A percentile compares a stretch with the other conserved stretches of the same genome.
Conservation (phyloP, 1,140 invertebrate species). For the Drosophila truncata region DNA sequence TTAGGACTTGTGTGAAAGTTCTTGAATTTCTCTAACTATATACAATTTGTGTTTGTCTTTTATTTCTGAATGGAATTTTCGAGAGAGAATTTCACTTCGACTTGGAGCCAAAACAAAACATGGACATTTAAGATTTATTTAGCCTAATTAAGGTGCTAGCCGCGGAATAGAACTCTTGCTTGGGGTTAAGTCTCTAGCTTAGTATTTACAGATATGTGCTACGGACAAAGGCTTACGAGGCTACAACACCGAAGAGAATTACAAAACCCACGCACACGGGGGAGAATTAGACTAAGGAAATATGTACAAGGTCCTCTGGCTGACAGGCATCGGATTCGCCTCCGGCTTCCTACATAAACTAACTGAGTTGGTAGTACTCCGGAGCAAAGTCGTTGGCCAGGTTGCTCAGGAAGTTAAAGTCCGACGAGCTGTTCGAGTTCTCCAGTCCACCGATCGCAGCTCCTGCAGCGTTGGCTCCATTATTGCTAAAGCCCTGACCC, state of each 20-base stretch:
- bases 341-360: slow-evolving; percentile 67
- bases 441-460: slow-evolving; percentile 86
- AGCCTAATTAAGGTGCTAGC: slow-evolving; percentile 16
- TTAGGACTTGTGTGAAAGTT: slow-evolving; percentile 55
- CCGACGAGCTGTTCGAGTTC: slow-evolving; percentile 95
- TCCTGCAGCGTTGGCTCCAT: slow-evolving; percentile 23
- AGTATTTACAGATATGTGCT: slow-evolving; percentile 58
- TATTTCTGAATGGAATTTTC: slow-evolving; percentile 34
- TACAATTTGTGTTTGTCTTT: slow-evolving; percentile 44
- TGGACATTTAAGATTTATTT: slow-evolving; percentile 30
- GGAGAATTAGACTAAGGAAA: slow-evolving; percentile 50
- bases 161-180: slow-evolving; percentile 33
- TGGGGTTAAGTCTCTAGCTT: slow-evolving; percentile 3
- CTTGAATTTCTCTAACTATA: slow-evolving; percentile 66
- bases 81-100: slow-evolving; percentile 33
- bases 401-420: slow-evolving; percentile 96
- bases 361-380: slow-evolving; percentile 91
- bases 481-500: slow-evolving; percentile 61
- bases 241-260: slow-evolving; percentile 46
- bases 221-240: slow-evolving; percentile 28
- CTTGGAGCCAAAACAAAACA: slow-evolving; percentile 58
- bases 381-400: slow-evolving; percentile 96
- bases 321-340: not conserved
- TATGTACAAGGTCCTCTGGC: slow-evolving; percentile 60
- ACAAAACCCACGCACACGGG: slow-evolving; percentile 36